A percentile compares a stretch with the other conserved stretches of the same genome.
Evolutionary conservation across 1,140 invertebrate species (phyloP).

Genomic region (Steinernema feltiae): DNA sequence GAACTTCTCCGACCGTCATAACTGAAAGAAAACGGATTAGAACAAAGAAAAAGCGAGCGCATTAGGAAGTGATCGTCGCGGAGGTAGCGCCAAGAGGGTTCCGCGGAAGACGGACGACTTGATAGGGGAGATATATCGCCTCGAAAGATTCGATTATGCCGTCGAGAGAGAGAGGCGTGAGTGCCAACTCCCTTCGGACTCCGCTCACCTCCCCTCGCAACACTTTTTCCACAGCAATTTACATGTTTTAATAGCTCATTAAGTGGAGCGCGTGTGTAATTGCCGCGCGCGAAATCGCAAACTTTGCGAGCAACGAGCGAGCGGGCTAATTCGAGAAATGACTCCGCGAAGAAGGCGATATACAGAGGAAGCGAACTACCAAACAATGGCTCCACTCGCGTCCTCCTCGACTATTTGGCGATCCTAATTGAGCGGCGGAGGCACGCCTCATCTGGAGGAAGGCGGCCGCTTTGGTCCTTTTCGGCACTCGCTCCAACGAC

Average conservation of each 20-base stretch:
- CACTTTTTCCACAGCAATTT: constrained; percentile 14
- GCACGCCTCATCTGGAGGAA: not conserved
- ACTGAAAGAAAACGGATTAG: not conserved
- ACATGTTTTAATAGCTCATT: constrained; percentile 14
- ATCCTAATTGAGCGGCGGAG: constrained; percentile 2
- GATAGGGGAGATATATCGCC: constrained; percentile 14
- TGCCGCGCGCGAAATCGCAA: not conserved
- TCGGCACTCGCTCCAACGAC: not conserved
- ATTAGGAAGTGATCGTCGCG: not conserved
- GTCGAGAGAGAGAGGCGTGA: not conserved
- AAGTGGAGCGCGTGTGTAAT: not conserved
- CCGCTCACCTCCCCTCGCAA: not conserved
- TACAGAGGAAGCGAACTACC: not conserved
- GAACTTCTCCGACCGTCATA: not conserved
- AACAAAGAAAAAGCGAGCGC: not conserved
- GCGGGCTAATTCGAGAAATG: not conserved
- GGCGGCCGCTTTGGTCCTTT: not conserved
- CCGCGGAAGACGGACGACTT: not conserved
- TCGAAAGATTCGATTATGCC: constrained; percentile 8
- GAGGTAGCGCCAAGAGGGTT: not conserved
- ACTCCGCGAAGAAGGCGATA: not conserved
- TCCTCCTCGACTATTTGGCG: not conserved
- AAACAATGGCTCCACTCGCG: constrained; percentile 5
- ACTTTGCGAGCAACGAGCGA: not conserved
- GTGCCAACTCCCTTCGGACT: not conserved